phyloP scores from a whole-genome alignment of 1,140 invertebrate genomes.

The Penaeus japonicus region DNA sequence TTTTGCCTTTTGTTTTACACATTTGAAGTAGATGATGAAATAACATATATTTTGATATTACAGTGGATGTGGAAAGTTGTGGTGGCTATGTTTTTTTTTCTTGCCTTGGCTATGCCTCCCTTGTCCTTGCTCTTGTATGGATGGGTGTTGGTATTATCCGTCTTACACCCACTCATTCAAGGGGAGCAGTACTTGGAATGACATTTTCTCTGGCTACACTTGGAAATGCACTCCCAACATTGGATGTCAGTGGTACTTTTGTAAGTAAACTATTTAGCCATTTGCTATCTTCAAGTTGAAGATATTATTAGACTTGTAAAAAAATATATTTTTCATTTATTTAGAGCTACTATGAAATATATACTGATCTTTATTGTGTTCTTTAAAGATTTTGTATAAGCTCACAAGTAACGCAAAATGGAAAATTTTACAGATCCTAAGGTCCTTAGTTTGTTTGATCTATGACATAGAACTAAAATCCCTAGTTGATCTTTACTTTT shows the following conservation, averaged over 20 bases:
- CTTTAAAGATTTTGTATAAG: no score
- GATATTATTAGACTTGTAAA: not conserved
- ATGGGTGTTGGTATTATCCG: slow-evolving; percentile 18
- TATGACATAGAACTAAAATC: no score
- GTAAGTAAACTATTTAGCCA: not conserved
- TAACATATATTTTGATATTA: not conserved
- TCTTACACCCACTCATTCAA: slow-evolving; percentile 44
- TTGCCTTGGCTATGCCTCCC: slow-evolving; percentile 28
- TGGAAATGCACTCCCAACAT: slow-evolving; percentile 20
- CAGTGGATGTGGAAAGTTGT: slow-evolving; percentile 10
- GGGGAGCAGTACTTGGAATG: slow-evolving; percentile 23
- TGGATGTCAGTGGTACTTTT: slow-evolving; percentile 16
- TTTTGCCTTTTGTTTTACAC: not conserved
- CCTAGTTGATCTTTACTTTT: no score
- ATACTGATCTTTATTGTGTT: no score
- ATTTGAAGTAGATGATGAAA: not conserved
- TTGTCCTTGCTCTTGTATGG: slow-evolving; percentile 33
- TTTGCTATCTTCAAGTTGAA: no score
- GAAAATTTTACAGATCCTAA: no score
- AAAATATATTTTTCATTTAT: no score
- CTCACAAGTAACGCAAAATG: no score
- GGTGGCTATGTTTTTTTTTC: slow-evolving; percentile 40
- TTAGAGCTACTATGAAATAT: no score
- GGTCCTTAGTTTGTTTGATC: no score
- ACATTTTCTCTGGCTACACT: slow-evolving; percentile 37